Conservation (phyloP, 2,888 invertebrate genomes). For the Monopis laevigella region DNA sequence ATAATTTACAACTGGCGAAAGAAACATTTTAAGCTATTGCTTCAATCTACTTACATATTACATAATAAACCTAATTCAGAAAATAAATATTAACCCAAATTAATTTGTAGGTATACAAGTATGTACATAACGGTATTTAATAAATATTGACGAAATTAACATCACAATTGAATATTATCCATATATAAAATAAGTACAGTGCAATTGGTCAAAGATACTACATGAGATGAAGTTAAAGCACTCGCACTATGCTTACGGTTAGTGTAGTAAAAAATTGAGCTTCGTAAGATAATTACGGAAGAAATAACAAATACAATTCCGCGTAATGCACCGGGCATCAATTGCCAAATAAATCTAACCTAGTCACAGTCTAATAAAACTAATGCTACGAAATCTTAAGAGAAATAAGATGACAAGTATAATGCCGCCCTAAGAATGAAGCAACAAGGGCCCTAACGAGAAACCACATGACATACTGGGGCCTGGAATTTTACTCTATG, state of each 20-base stretch:
- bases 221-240: too few relatives aligned
- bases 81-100: not conserved
- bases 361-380: constrained; percentile 48
- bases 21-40: constrained; percentile 4
- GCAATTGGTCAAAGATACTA: too few relatives aligned
- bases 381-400: constrained; percentile 1
- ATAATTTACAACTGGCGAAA: constrained; percentile 30
- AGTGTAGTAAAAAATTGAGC: constrained; percentile 5
- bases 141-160: constrained; percentile 2
- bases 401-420: too few relatives aligned
- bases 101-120: not conserved
- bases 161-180: not conserved
- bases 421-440: too few relatives aligned
- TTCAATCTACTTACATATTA: constrained; percentile 5
- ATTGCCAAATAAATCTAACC: constrained; percentile 19
- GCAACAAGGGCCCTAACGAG: too few relatives aligned
- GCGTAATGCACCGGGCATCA: constrained; percentile 43
- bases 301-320: constrained; percentile 5
- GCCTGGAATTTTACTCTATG: too few relatives aligned
- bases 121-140: not conserved
- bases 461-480: too few relatives aligned
- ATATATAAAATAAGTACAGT: constrained; percentile 10
- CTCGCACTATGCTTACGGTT: constrained; percentile 2
- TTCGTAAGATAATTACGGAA: not conserved
- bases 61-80: not conserved